Percentiles rank a stretch among this genome's conserved stretches.
Evolutionary conservation across 2,888 invertebrate species (phyloP).

Genomic region (Ectemnius cavifrons): DNA sequence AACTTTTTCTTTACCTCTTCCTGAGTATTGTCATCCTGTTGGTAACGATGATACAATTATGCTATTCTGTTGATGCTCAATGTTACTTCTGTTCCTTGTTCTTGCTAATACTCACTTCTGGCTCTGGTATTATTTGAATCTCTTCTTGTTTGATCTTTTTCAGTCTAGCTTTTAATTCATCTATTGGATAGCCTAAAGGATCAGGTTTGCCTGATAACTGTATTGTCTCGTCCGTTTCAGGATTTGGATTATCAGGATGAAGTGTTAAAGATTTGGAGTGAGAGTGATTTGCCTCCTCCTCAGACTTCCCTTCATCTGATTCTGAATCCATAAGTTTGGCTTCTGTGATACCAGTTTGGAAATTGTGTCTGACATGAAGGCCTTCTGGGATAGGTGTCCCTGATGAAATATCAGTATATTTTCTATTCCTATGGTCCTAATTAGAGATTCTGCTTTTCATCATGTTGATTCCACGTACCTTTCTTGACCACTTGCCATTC

Average conservation of each 20-base stretch:
- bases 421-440: background rate
- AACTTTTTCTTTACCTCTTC: conserved; percentile 78
- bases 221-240: conserved; percentile 38
- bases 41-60: background rate
- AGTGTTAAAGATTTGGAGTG: conserved; percentile 64
- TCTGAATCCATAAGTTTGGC: conserved; percentile 83
- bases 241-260: conserved; percentile 66
- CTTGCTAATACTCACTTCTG: conserved; percentile 49
- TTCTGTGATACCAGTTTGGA: conserved; percentile 86
- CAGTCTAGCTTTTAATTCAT: conserved; percentile 70
- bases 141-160: conserved; percentile 70
- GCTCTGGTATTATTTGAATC: conserved; percentile 47
- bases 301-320: conserved; percentile 47
- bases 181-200: conserved; percentile 61
- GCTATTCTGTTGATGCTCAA: background rate
- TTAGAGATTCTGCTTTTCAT: background rate
- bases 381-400: conserved; percentile 87
- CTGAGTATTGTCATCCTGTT: conserved; percentile 74
- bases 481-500: conserved; percentile 83
- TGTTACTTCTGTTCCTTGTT: background rate
- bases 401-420: conserved; percentile 64
- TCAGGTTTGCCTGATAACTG: conserved; percentile 67
- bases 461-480: conserved; percentile 77
- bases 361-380: conserved; percentile 86
- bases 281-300: conserved; percentile 34